Evolutionary conservation across 2,888 invertebrate genomes (phyloP).

Genomic region (Drymonia ruficornis): DNA sequence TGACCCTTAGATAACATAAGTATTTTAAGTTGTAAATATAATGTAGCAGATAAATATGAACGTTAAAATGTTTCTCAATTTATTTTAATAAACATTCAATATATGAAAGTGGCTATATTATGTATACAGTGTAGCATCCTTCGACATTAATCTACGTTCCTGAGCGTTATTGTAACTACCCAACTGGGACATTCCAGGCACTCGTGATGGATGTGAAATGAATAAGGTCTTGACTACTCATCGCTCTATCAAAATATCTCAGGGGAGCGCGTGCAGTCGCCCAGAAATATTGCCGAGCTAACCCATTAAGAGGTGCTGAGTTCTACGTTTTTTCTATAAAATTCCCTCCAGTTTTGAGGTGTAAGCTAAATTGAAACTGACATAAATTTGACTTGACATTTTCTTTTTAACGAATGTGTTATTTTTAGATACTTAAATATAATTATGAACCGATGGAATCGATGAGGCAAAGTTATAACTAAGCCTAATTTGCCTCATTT

Average conservation of each 20-base stretch:
- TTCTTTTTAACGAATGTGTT: neutral
- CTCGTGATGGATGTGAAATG: conserved; percentile 53
- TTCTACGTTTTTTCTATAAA: conserved; percentile 23
- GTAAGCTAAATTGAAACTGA: conserved; percentile 3
- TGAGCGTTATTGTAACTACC: conserved; percentile 39
- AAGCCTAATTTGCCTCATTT: too few relatives aligned
- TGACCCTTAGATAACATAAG: too few relatives aligned
- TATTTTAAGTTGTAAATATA: too few relatives aligned
- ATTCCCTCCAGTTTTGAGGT: conserved; percentile 6
- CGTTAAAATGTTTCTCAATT: too few relatives aligned
- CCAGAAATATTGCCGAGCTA: conserved; percentile 30
- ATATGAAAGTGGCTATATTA: neutral
- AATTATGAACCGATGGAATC: too few relatives aligned
- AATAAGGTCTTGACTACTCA: conserved; percentile 49
- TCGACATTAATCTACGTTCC: conserved; percentile 30
- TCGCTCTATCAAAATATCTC: conserved; percentile 50
- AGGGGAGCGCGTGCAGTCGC: conserved; percentile 38
- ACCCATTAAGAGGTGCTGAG: conserved; percentile 18
- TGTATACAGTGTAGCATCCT: conserved; percentile 7
- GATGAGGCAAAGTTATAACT: conserved; percentile 9
- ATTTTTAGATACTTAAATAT: neutral
- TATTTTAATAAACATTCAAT: too few relatives aligned
- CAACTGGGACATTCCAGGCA: conserved; percentile 34
- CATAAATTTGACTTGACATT: neutral
- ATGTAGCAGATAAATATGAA: too few relatives aligned